Evolutionary conservation across 2,797 vertebrate genomes (phyloP).

Genomic region (Leptatherina wallacei): DNA sequence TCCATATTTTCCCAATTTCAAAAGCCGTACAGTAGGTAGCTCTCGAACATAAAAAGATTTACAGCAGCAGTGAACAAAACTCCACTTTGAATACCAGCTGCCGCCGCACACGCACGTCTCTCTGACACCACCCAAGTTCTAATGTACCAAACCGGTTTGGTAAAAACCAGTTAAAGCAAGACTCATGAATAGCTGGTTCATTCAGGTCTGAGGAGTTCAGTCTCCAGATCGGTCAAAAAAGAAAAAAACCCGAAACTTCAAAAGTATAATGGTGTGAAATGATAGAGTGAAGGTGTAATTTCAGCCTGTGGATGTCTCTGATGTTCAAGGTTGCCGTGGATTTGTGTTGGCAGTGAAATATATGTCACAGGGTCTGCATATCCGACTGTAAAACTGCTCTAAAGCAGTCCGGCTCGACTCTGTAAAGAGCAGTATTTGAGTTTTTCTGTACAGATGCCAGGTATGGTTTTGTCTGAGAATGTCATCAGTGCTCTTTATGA

Average conservation of each 20-base stretch:
- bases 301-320: background rate
- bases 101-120: background rate
- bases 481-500: conserved; percentile 70
- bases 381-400: conserved; percentile 24
- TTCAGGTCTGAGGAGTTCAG: background rate
- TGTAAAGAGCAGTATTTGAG: conserved; percentile 40
- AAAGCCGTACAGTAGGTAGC: no score
- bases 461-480: conserved; percentile 71
- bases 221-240: background rate
- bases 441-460: conserved; percentile 60
- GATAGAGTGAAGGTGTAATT: background rate
- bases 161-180: background rate
- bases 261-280: background rate
- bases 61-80: background rate
- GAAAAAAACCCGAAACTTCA: background rate
- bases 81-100: background rate
- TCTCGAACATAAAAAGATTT: background rate
- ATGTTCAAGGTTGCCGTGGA: conserved; percentile 18
- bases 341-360: conserved; percentile 18
- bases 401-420: conserved; percentile 34
- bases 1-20: no score
- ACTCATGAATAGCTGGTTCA: background rate
- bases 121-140: background rate
- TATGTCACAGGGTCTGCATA: conserved; percentile 33
- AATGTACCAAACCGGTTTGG: background rate